phyloP scores from a whole-genome alignment of 2,888 invertebrate genomes.

The Drosophila buzzatii region DNA sequence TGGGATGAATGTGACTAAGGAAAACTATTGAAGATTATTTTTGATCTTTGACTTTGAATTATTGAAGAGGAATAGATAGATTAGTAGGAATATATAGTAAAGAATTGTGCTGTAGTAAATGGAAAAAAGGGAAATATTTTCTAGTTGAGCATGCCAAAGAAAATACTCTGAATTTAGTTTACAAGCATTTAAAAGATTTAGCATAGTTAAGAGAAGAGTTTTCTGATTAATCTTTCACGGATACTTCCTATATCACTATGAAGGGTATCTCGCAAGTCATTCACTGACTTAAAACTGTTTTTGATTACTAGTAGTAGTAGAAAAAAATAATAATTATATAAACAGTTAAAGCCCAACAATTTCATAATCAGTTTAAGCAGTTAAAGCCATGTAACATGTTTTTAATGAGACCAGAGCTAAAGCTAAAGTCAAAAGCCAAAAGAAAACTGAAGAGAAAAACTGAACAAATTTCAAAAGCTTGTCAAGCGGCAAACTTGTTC shows the following conservation, averaged over 20 bases:
- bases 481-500: slow-evolving; percentile 66
- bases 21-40: not conserved
- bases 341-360: slow-evolving; percentile 69
- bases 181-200: too few relatives aligned
- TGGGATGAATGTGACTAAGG: not conserved
- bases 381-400: slow-evolving; percentile 76
- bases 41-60: too few relatives aligned
- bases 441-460: slow-evolving; percentile 18
- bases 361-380: slow-evolving; percentile 73
- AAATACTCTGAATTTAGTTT: too few relatives aligned
- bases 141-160: too few relatives aligned
- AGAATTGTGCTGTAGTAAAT: too few relatives aligned
- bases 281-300: not conserved
- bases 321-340: slow-evolving; percentile 52
- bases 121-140: too few relatives aligned
- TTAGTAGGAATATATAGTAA: too few relatives aligned
- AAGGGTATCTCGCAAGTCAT: not conserved
- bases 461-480: slow-evolving; percentile 30
- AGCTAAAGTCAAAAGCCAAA: slow-evolving; percentile 9
- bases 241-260: too few relatives aligned
- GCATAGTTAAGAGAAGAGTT: not conserved
- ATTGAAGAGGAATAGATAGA: too few relatives aligned
- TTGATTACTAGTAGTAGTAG: slow-evolving; percentile 18
- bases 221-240: not conserved
- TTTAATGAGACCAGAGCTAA: slow-evolving; percentile 70